Evolutionary conservation across 2,113 vertebrate genomes (phyloP).

Genomic region (Manacus vitellinus): DNA sequence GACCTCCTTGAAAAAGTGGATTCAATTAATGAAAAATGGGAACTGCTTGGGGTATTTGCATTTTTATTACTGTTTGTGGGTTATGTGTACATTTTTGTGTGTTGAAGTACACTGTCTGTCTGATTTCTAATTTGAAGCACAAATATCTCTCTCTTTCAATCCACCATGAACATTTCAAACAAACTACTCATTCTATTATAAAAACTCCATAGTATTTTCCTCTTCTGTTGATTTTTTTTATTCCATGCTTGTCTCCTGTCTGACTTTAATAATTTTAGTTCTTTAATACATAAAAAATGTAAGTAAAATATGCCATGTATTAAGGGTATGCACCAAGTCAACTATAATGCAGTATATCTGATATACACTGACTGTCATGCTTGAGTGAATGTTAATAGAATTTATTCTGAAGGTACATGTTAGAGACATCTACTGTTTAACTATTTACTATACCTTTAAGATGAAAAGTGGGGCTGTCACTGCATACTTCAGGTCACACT

Average conservation of each 20-base stretch:
- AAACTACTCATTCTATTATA: slow-evolving; percentile 76
- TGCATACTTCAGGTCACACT: slow-evolving; percentile 70
- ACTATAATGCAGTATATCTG: slow-evolving; percentile 84
- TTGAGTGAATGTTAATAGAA: slow-evolving; percentile 84
- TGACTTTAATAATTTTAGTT: slow-evolving; percentile 81
- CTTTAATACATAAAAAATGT: slow-evolving; percentile 80
- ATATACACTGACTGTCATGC: slow-evolving; percentile 83
- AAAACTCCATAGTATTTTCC: slow-evolving; percentile 66
- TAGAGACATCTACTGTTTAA: slow-evolving; percentile 81
- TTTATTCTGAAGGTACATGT: slow-evolving; percentile 83
- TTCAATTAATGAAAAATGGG: slow-evolving; percentile 92
- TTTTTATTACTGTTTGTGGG: slow-evolving; percentile 84
- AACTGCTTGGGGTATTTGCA: slow-evolving; percentile 91
- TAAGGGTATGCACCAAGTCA: slow-evolving; percentile 79
- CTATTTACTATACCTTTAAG: slow-evolving; percentile 79
- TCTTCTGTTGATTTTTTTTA: slow-evolving; percentile 65
- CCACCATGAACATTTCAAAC: slow-evolving; percentile 76
- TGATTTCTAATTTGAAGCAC: slow-evolving; percentile 82
- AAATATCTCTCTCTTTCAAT: slow-evolving; percentile 80
- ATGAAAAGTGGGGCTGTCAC: slow-evolving; percentile 75
- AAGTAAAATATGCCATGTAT: slow-evolving; percentile 83
- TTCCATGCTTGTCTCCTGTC: slow-evolving; percentile 74
- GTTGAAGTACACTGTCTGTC: slow-evolving; percentile 79
- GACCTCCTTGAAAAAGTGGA: slow-evolving; percentile 88
- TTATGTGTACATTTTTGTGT: slow-evolving; percentile 79